Evolutionary conservation across 2,113 vertebrate genomes (phyloP), one percentile per base, ranked within the genome.

Genomic region (Geococcyx californianus): DNA sequence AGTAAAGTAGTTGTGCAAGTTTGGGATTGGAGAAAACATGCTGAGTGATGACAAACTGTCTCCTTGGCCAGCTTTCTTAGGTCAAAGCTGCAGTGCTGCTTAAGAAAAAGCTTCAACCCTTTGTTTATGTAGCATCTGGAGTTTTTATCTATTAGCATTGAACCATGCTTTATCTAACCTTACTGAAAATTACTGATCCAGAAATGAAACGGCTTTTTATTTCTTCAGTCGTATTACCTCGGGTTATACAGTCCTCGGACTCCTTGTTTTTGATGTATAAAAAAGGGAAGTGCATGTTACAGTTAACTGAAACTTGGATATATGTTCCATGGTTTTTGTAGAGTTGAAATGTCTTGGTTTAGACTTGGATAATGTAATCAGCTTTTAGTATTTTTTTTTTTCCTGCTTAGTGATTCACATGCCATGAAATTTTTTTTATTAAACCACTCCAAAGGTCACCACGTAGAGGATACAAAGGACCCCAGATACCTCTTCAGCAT

Each of bases 391-490:
- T 0, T 66, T 82, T 86, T 52, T 83, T 33, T 54, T 24, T 56
- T 23, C 66, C 84, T 72, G 75, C n/a, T 52, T 42, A 84, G 85
- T 92, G 84, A 93, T 96, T 97, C 88, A 67, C 60, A 38, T 92
- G 77, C 83, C 49, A 76, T 94, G 94, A 96, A 89, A 77, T 95
- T 96, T 94, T 97, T n/a, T 98, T 97, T 93, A 96, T 98, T 97
- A 97, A 96, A 51, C 60, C 67, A 54, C 81, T 96, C 73, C 52
- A 85, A 91, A 75, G 80, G 91, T 97, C 94, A 95, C 91, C 76
- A 94, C 91, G 85, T 95, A 86, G 81, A 89, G 88, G 84, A 70
- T 92, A 69, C 82, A 84, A 94, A 91, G 66, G 91, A 84, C 83
- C 95, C 70, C 74, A 75, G 90, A 69, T 74, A 82, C 90, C 91